A percentile compares a stretch with the other conserved stretches of the same genome.
phyloP scores from a whole-genome alignment of 2,113 vertebrate species.

The Muntiacus reevesi region DNA sequence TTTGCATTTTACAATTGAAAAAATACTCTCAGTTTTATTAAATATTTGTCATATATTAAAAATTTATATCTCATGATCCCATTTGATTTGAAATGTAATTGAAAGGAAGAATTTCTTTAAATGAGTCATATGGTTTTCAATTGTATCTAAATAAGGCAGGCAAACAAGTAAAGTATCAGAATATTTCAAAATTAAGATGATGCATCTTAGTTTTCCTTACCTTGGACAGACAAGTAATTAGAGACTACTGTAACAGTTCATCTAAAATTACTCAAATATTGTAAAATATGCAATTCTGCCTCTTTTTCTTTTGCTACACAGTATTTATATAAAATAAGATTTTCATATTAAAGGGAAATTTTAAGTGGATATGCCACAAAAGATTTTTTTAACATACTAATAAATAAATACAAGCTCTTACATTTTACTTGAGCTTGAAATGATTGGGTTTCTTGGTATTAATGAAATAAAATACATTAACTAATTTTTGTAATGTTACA shows the following conservation, averaged over 20 bases:
- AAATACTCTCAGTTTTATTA: background rate
- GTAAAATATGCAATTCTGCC: background rate
- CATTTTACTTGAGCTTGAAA: background rate
- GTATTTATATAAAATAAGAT: background rate
- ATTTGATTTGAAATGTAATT: background rate
- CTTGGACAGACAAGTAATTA: background rate
- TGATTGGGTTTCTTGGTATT: background rate
- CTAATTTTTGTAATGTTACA: background rate
- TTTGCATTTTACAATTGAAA: background rate
- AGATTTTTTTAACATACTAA: background rate
- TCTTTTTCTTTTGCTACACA: background rate
- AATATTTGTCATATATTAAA: slow-evolving; percentile 8
- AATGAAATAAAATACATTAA: background rate
- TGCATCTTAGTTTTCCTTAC: background rate
- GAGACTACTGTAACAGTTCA: background rate
- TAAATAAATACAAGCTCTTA: background rate
- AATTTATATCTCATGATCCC: background rate
- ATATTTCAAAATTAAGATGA: slow-evolving; percentile 20
- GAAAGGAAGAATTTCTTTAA: background rate
- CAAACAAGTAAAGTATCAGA: background rate
- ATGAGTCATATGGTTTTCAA: background rate
- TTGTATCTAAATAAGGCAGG: background rate
- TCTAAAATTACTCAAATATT: background rate
- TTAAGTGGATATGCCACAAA: background rate
- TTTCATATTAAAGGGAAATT: background rate